Evolutionary conservation across 2,888 invertebrate genomes (phyloP).

Genomic region (Cyclophora albipunctata): DNA sequence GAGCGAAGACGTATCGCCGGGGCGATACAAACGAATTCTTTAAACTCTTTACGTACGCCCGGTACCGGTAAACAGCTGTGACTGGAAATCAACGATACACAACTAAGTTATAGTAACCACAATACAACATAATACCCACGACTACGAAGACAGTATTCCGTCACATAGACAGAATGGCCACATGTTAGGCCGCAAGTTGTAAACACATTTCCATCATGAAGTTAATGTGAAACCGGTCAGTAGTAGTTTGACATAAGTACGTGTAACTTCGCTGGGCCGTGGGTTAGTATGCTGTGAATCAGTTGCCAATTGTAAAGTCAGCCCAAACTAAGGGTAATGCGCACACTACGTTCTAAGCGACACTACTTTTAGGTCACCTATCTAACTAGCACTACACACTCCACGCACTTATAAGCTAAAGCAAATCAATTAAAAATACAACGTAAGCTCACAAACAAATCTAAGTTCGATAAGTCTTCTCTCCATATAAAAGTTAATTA

Average conservation of each 20-base stretch:
- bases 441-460: background rate
- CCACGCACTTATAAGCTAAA: constrained; percentile 25
- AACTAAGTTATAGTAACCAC: constrained; percentile 39
- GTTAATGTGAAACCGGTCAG: too few relatives aligned
- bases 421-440: constrained; percentile 22
- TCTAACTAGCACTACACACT: constrained; percentile 12
- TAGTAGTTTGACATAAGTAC: too few relatives aligned
- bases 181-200: too few relatives aligned
- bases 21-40: constrained; percentile 46
- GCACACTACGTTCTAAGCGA: constrained; percentile 8
- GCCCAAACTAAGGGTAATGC: background rate
- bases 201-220: too few relatives aligned
- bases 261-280: too few relatives aligned
- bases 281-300: too few relatives aligned
- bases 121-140: too few relatives aligned
- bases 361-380: background rate
- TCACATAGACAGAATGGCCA: too few relatives aligned
- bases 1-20: constrained; percentile 29
- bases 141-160: too few relatives aligned
- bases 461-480: too few relatives aligned
- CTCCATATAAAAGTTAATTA: too few relatives aligned
- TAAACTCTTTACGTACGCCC: constrained; percentile 75
- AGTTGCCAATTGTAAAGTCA: constrained; percentile 7
- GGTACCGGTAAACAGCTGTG: constrained; percentile 80
- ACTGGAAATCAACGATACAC: constrained; percentile 76